Evolutionary conservation across 2,888 invertebrate genomes (phyloP).

Genomic region (Axea sp.): DNA sequence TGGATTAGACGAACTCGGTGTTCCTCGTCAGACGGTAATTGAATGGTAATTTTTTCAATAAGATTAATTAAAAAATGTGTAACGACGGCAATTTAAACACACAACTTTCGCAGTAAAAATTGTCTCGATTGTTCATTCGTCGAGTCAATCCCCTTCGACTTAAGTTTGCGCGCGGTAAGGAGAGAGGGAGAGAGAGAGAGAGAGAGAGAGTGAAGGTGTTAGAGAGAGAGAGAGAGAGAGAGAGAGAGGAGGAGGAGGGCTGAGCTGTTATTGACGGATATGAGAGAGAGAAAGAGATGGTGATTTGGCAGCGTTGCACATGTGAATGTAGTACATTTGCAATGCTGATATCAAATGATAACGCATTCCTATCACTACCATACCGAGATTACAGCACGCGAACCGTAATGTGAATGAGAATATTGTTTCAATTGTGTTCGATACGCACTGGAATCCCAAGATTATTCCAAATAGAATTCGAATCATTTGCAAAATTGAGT

Average conservation of each 20-base stretch:
- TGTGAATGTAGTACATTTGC: slow-evolving; percentile 68
- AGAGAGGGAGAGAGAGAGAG: too few species aligned
- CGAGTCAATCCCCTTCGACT: too few species aligned
- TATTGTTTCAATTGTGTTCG: slow-evolving; percentile 58
- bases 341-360: slow-evolving; percentile 74
- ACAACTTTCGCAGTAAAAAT: too few species aligned
- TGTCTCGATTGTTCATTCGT: too few species aligned
- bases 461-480: slow-evolving; percentile 54
- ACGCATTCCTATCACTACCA: slow-evolving; percentile 71
- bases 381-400: slow-evolving; percentile 63
- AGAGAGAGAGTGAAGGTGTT: too few species aligned
- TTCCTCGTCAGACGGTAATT: slow-evolving; percentile 2
- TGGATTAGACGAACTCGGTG: slow-evolving; percentile 28
- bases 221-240: too few species aligned
- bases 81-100: too few species aligned
- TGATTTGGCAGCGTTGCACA: slow-evolving; percentile 59
- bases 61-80: slow-evolving; percentile 20
- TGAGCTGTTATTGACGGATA: not conserved
- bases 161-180: too few species aligned
- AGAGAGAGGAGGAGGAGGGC: too few species aligned
- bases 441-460: slow-evolving; percentile 43
- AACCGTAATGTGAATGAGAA: slow-evolving; percentile 60
- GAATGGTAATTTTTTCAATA: not conserved
- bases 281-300: slow-evolving; percentile 40
- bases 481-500: slow-evolving; percentile 44